Evolutionary conservation across 2,113 vertebrate species (phyloP), one percentile per base, ranked within the genome.

Genomic region (Ifrita kowaldi): DNA sequence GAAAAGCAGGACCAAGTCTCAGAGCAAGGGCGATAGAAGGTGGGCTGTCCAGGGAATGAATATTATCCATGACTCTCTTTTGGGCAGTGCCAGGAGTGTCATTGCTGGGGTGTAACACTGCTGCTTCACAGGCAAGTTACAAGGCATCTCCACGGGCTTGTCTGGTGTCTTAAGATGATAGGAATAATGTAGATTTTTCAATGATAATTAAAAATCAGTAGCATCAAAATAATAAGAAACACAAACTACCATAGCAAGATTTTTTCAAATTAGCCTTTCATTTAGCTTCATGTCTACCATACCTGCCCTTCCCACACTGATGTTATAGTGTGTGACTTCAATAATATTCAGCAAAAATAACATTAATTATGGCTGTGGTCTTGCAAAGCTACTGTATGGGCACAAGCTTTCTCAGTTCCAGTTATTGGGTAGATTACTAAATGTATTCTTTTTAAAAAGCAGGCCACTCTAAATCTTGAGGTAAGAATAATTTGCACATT

Each of bases 11-110:
- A 46, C 32, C 0, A 3, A 53, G 13, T 13, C n/a, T 75, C 76
- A 49, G 44, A 80, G 16, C 20, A 35, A 53, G 11, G 16, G 18
- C 0, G 0, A n/a, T 47, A 57, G 18, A 28, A 69, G 23, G 39
- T 53, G 22, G 6, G 14, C 15, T 78, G 37, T 30, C 27, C 50
- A 52, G 37, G 23, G 22, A 65, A 44, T 39, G 22, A 65, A 44
- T 39, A 16, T 41, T 56, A 56, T 26, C 41, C 6, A 6, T 49
- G 2, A 15, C 13, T 65, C 26, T 75, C 37, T 81, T 80, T 62
- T 57, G 26, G 7, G 33, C 21, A 47, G 53, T 55, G 64, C 35
- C 15, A 10, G n/a, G 35, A 55, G 16, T 28, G 23, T 35, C 35
- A 22, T 39, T 47, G 7, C 37, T 71, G 39, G 22, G 18, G 7